A percentile compares a stretch with the other conserved stretches of the same genome.
These are phyloP conservation scores for Sebastes dallii DNA, from an alignment of 2,797 vertebrate genomes.

Conservation along the genomic window DNA sequence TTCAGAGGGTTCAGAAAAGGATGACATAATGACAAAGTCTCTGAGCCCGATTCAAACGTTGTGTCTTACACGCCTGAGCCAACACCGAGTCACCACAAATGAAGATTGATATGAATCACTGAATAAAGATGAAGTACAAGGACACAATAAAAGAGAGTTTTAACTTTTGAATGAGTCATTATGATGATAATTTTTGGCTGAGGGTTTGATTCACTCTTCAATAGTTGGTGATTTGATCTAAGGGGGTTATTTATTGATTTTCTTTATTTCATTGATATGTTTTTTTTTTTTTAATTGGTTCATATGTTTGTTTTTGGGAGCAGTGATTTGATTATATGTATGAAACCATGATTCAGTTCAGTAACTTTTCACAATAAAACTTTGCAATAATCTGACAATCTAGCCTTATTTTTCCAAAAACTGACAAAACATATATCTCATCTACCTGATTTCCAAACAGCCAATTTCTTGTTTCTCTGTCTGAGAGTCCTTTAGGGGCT, in stretches of 20 bases:
- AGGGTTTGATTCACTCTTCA: not conserved
- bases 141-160: not conserved
- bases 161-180: not conserved
- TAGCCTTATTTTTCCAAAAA: not conserved
- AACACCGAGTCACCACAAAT: not conserved
- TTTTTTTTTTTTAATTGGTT: not conserved
- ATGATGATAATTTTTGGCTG: not conserved
- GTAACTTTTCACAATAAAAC: not conserved
- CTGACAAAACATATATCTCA: not conserved
- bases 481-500: not conserved
- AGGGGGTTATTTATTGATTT: not conserved
- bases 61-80: not conserved
- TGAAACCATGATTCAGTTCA: not conserved
- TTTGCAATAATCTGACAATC: not conserved
- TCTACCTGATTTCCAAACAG: not conserved
- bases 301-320: not conserved
- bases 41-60: conserved; percentile 28
- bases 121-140: conserved; percentile 26
- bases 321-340: not conserved
- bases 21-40: conserved; percentile 39
- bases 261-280: not conserved
- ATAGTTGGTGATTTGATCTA: not conserved
- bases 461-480: not conserved
- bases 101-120: conserved; percentile 9
- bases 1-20: conserved; percentile 33